Conservation (phyloP, 1,140 invertebrate species). For the Drosophila grimshawi region DNA sequence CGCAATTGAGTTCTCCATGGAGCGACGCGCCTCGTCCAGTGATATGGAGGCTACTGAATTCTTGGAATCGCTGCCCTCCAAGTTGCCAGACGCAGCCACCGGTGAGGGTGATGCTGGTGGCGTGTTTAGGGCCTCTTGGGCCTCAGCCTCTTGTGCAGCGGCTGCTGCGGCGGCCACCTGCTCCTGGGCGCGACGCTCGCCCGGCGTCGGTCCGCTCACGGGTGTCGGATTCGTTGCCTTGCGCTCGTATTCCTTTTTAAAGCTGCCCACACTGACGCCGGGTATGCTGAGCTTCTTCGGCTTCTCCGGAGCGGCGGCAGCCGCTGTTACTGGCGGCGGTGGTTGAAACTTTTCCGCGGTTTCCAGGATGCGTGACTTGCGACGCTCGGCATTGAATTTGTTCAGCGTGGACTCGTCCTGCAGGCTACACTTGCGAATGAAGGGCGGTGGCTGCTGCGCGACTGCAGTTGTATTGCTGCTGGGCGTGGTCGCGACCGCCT, state of each 20-base stretch:
- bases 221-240: slow-evolving; percentile 88
- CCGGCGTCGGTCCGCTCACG: slow-evolving; percentile 69
- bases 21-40: slow-evolving; percentile 80
- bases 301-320: slow-evolving; percentile 85
- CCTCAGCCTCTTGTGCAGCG: slow-evolving; percentile 65
- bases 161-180: slow-evolving; percentile 77
- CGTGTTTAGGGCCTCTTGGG: slow-evolving; percentile 18
- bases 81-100: slow-evolving; percentile 11
- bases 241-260: slow-evolving; percentile 92
- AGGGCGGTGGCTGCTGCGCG: slow-evolving; percentile 46
- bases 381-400: slow-evolving; percentile 84
- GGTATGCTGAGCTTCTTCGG: slow-evolving; percentile 91
- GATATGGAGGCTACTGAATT: slow-evolving; percentile 76
- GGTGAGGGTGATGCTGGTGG: slow-evolving; percentile 34
- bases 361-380: slow-evolving; percentile 89
- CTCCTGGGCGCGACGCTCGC: slow-evolving; percentile 70
- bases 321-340: slow-evolving; percentile 48
- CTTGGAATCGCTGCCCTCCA: slow-evolving; percentile 76
- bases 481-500: slow-evolving; percentile 5
- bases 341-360: slow-evolving; percentile 89
- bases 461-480: slow-evolving; percentile 4
- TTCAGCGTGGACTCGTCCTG: slow-evolving; percentile 84
- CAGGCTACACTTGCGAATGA: slow-evolving; percentile 79
- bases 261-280: slow-evolving; percentile 92
- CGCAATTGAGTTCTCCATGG: slow-evolving; percentile 85